These are phyloP conservation scores for Chalcis sispes DNA, from an alignment of 2,888 invertebrate genomes.

Conservation along the genomic window DNA sequence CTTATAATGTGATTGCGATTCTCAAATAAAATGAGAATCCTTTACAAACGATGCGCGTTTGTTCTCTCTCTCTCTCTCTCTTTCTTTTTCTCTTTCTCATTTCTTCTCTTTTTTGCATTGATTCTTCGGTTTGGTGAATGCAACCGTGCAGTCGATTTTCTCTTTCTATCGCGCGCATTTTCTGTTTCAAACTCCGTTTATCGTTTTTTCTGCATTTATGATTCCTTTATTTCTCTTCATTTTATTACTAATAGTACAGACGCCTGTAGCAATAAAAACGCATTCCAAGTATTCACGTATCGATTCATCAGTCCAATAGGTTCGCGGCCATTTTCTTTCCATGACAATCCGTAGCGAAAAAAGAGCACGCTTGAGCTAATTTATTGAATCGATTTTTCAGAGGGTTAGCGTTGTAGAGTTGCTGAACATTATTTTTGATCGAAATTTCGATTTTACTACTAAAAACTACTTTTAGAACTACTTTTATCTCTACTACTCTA, in stretches of 20 bases:
- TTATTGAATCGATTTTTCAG: slow-evolving; percentile 20
- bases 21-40: slow-evolving; percentile 44
- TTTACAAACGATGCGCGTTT: slow-evolving; percentile 48
- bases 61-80: neutral
- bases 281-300: too few species aligned
- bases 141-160: neutral
- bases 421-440: slow-evolving; percentile 20
- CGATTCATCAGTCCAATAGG: slow-evolving; percentile 25
- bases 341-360: slow-evolving; percentile 23
- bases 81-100: too few species aligned
- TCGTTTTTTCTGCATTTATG: neutral
- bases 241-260: neutral
- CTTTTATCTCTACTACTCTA: neutral
- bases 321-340: slow-evolving; percentile 31
- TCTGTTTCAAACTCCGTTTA: neutral
- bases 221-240: neutral
- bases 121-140: slow-evolving; percentile 46
- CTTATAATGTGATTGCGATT: slow-evolving; percentile 43
- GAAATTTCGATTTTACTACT: slow-evolving; percentile 9
- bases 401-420: neutral
- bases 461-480: neutral
- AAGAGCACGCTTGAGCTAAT: slow-evolving; percentile 8
- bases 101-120: too few species aligned
- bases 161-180: slow-evolving; percentile 10
- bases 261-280: neutral